These are phyloP conservation scores for Macrochelys suwanniensis DNA, from an alignment of 2,797 vertebrate species.

Conservation along the genomic window DNA sequence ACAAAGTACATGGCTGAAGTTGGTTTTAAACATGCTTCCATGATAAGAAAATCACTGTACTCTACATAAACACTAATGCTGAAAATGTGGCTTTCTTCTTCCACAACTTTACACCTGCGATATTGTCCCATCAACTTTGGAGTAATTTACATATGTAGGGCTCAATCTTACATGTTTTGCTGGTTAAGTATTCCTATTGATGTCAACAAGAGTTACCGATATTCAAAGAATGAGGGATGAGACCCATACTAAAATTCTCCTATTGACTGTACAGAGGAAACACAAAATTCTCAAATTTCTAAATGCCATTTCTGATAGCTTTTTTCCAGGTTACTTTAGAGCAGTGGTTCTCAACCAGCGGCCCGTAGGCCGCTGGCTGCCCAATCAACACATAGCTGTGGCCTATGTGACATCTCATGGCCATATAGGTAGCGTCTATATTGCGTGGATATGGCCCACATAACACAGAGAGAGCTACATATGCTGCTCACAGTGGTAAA, in stretches of 20 bases:
- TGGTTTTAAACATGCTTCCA: background rate
- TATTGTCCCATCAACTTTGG: background rate
- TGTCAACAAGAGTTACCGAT: background rate
- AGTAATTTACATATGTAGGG: background rate
- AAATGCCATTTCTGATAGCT: background rate
- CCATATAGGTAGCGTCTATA: no score
- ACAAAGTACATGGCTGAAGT: background rate
- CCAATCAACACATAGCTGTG: no score
- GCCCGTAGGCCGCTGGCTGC: no score
- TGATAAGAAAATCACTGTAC: background rate
- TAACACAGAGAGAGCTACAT: background rate
- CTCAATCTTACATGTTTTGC: accelerated
- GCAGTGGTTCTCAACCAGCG: background rate
- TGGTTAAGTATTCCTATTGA: background rate
- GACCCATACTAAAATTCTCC: background rate
- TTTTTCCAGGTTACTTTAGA: slow-evolving; percentile 4
- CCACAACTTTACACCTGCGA: background rate
- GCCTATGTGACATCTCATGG: no score
- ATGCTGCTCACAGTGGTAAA: background rate
- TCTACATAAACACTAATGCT: background rate
- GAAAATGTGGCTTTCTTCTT: background rate
- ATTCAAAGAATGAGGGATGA: background rate
- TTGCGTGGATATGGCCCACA: background rate
- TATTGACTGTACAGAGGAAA: background rate
- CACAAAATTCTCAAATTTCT: background rate